Conservation (phyloP, 2,888 invertebrate species). For the Euplexia lucipara region DNA sequence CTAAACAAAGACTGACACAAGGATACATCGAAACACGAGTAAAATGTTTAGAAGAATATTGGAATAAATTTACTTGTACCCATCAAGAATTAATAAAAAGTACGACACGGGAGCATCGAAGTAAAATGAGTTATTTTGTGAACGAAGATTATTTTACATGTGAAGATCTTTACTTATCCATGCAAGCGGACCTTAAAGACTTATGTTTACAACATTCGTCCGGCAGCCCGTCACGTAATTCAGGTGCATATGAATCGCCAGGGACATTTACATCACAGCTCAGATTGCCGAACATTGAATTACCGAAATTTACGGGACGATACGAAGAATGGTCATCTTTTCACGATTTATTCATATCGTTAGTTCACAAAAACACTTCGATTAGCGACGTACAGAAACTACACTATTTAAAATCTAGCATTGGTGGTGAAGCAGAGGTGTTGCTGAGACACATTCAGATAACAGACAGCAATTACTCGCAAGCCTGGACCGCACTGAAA, state of each 20-base stretch:
- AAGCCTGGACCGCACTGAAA: conserved; percentile 26
- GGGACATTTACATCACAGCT: conserved; percentile 5
- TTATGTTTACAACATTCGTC: not conserved
- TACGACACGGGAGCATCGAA: conserved; percentile 13
- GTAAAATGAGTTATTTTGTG: conserved; percentile 17
- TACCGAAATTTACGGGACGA: conserved; percentile 16
- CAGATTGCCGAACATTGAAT: conserved; percentile 13
- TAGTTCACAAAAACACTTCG: conserved; percentile 11
- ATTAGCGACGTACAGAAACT: conserved; percentile 1
- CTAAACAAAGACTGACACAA: conserved; percentile 14
- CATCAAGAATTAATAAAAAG: conserved; percentile 15
- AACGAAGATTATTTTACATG: conserved; percentile 26
- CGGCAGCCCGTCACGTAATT: not conserved
- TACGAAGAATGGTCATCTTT: conserved; percentile 20
- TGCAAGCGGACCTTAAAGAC: conserved; percentile 27
- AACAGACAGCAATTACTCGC: conserved; percentile 21
- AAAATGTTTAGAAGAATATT: conserved; percentile 32
- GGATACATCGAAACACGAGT: conserved; percentile 24
- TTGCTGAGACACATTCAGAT: conserved; percentile 13
- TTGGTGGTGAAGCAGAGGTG: conserved; percentile 22
- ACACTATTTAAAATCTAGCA: conserved; percentile 12
- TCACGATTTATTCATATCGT: conserved; percentile 26
- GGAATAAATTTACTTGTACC: conserved; percentile 15
- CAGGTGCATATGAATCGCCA: not conserved
- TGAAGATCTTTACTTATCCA: conserved; percentile 23